Evolutionary conservation across 2,888 invertebrate genomes (phyloP).

Genomic region (Drosophila meridionalis): DNA sequence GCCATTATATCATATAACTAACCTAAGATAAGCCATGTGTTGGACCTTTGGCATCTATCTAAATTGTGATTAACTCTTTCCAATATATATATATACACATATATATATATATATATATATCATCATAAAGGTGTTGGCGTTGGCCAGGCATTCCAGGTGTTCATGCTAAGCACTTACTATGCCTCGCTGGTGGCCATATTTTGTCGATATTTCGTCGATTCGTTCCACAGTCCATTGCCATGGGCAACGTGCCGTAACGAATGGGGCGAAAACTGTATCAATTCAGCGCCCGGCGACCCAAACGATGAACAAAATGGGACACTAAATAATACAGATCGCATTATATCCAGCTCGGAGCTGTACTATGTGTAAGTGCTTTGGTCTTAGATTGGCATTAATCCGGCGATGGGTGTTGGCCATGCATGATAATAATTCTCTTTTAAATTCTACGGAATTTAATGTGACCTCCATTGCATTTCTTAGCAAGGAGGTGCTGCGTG

Average conservation of each 20-base stretch:
- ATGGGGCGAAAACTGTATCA: constrained; percentile 86
- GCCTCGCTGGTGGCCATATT: constrained; percentile 87
- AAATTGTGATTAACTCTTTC: constrained; percentile 33
- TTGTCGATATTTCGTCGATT: constrained; percentile 87
- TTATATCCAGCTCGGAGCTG: constrained; percentile 86
- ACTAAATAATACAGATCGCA: constrained; percentile 50
- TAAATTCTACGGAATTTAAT: neutral
- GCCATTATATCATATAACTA: neutral
- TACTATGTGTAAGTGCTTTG: constrained; percentile 86
- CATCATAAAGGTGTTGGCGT: constrained; percentile 86
- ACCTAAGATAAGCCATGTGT: neutral
- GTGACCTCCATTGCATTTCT: neutral
- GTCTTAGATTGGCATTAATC: neutral
- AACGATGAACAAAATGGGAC: constrained; percentile 17
- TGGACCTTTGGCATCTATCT: constrained; percentile 18
- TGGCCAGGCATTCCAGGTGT: constrained; percentile 86
- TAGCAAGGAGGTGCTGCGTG: constrained; percentile 86
- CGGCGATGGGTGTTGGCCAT: constrained; percentile 39
- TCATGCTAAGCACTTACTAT: constrained; percentile 88
- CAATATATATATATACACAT: neutral
- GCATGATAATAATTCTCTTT: too few relatives aligned
- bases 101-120: neutral
- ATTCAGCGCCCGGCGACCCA: constrained; percentile 65
- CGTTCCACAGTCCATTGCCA: constrained; percentile 87
- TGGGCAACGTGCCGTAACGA: constrained; percentile 87